Evolutionary conservation across 2,888 invertebrate species (phyloP), one percentile per base, ranked within the genome.

Genomic region (Plagiodera versicolora): DNA sequence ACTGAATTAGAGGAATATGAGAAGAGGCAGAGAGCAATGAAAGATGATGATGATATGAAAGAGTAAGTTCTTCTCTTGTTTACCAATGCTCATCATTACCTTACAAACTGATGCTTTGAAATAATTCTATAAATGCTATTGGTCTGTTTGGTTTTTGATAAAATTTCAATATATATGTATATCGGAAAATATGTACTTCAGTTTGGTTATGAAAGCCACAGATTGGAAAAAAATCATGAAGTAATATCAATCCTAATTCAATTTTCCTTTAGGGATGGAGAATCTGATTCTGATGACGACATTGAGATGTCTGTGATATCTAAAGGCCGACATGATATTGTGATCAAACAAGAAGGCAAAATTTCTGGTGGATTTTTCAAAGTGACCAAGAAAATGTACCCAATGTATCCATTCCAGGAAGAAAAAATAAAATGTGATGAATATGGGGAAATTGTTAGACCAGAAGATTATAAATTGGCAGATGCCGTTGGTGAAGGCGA

Each of bases 361-460:
- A 73, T 78, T 48, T 86, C 80, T 76, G 87, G 87, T 70, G 92
- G 94, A 56, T 94, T 94, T 75, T 94, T 94, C 77, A 94, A 94
- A 78, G 90, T 89, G 1, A 90, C 88, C 56, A 93, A 95, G 81
- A 92, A 95, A 58, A 92, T 95, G 72, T 93, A 95, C 79, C 97
- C 97, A 0, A 98, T 98, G 94, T 99, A 93, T 81, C 98, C 98
- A 1, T 92, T 90, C 76, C 87, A 90, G 48, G 98, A 98, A 78
- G 96, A 97, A 63, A 89, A 95, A 76, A 85, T 95, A 24, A 89
- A 94, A 60, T 69, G 88, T 74, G 98, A 98, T 73, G 98, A 98
- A 77, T 99, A 98, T 76, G 98, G 99, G 0, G 98, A 98, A 81
- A 87, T 95, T 45, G 92, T 99, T 57, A 88, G 92, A 81, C 88